These are phyloP conservation scores for Drosophila ironensis DNA, from an alignment of 1,140 invertebrate species.

Conservation along the genomic window DNA sequence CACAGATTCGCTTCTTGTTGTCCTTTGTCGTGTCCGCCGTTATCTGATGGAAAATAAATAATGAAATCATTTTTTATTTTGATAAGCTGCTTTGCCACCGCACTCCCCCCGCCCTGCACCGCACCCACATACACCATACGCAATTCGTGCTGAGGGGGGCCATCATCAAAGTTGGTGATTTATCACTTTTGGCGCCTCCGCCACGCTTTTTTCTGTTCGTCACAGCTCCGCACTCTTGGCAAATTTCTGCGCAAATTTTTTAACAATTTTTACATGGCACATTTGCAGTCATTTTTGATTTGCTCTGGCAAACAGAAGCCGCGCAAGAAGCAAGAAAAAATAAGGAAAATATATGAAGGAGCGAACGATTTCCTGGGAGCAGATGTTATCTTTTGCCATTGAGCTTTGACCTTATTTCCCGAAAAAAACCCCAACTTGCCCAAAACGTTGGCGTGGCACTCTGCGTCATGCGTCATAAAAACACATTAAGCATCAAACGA, in stretches of 20 bases:
- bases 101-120: not conserved
- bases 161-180: conserved; percentile 74
- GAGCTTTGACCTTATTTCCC: conserved; percentile 68
- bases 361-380: conserved; percentile 29
- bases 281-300: conserved; percentile 78
- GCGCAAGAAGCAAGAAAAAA: not conserved
- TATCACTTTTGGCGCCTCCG: conserved; percentile 52
- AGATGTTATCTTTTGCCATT: conserved; percentile 57
- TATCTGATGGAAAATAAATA: conserved; percentile 79
- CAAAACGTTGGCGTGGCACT: conserved; percentile 14
- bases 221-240: conserved; percentile 19
- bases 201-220: not conserved
- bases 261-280: conserved; percentile 73
- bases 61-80: conserved; percentile 81
- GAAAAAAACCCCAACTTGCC: not conserved
- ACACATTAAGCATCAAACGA: conserved; percentile 72
- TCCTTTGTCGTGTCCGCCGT: conserved; percentile 42
- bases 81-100: conserved; percentile 70
- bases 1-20: not conserved
- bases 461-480: conserved; percentile 72
- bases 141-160: not conserved
- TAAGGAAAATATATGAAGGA: not conserved
- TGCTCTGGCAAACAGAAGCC: conserved; percentile 13
- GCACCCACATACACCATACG: not conserved
- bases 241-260: conserved; percentile 68